phyloP scores from a whole-genome alignment of 1,140 invertebrate species.

The Zaprionus tsacasi region DNA sequence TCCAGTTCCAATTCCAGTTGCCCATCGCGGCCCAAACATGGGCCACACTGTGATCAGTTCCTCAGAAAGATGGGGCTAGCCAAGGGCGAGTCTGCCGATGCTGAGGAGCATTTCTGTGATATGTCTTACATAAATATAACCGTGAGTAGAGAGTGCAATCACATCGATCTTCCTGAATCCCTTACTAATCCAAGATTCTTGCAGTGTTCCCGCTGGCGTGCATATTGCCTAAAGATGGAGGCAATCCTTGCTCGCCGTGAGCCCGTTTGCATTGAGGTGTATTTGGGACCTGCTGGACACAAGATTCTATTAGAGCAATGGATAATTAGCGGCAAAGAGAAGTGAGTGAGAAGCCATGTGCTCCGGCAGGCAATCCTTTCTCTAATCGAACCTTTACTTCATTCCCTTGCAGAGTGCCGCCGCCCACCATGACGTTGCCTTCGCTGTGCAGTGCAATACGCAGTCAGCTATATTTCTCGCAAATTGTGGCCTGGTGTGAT shows the following conservation, averaged over 20 bases:
- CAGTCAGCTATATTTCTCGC: slow-evolving; percentile 98
- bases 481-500: slow-evolving; percentile 94
- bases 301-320: slow-evolving; percentile 83
- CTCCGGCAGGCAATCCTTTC: not conserved
- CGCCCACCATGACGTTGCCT: slow-evolving; percentile 86
- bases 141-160: slow-evolving; percentile 64
- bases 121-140: slow-evolving; percentile 83
- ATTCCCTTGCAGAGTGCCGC: slow-evolving; percentile 78
- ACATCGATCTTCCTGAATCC: not conserved
- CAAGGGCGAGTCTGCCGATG: slow-evolving; percentile 73
- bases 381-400: not conserved
- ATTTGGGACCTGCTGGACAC: slow-evolving; percentile 79
- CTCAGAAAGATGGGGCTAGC: slow-evolving; percentile 82
- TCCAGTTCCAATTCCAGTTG: slow-evolving; percentile 24
- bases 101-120: slow-evolving; percentile 84
- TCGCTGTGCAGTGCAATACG: slow-evolving; percentile 95
- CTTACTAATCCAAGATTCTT: not conserved
- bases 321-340: slow-evolving; percentile 80
- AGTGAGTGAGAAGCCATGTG: slow-evolving; percentile 52
- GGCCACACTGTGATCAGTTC: slow-evolving; percentile 84
- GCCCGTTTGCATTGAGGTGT: slow-evolving; percentile 83
- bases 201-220: slow-evolving; percentile 82
- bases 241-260: slow-evolving; percentile 75
- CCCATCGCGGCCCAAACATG: slow-evolving; percentile 70
- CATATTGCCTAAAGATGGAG: slow-evolving; percentile 78